Conservation (phyloP, 2,888 invertebrate genomes). For the Terebella lapidaria region DNA sequence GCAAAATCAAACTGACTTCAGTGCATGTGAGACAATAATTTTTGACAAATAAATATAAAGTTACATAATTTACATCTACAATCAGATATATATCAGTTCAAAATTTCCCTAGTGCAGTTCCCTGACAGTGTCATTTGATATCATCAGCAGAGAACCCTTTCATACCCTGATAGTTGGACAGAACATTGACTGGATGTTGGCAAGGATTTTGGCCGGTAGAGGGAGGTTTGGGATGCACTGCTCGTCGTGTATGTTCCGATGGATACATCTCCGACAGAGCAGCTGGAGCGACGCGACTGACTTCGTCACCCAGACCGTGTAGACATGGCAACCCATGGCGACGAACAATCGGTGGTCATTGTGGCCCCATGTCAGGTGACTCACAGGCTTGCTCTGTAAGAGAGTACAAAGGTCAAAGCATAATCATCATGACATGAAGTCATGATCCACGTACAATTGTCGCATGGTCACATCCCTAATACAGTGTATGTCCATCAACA, state of each 20-base stretch:
- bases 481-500: too few species aligned
- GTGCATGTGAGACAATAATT: too few species aligned
- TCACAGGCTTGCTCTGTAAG: conserved; percentile 63
- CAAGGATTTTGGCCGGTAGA: conserved; percentile 72
- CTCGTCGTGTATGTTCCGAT: conserved; percentile 59
- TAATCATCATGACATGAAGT: not conserved
- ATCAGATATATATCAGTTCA: too few species aligned
- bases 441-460: not conserved
- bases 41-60: too few species aligned
- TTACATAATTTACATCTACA: too few species aligned
- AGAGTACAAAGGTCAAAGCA: not conserved
- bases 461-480: not conserved
- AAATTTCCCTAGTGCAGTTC: too few species aligned
- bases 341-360: conserved; percentile 92
- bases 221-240: conserved; percentile 73
- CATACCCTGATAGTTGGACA: conserved; percentile 64
- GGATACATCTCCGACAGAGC: conserved; percentile 69
- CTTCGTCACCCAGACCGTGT: conserved; percentile 89
- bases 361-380: conserved; percentile 97
- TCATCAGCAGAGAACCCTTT: too few species aligned
- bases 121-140: too few species aligned
- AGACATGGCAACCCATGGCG: conserved; percentile 81
- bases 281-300: conserved; percentile 83
- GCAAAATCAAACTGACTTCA: too few species aligned
- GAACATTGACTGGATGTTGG: conserved; percentile 39